Evolutionary conservation across 2,113 vertebrate genomes (phyloP), one percentile per base, ranked within the genome.

Genomic region (Oryzias woworae): DNA sequence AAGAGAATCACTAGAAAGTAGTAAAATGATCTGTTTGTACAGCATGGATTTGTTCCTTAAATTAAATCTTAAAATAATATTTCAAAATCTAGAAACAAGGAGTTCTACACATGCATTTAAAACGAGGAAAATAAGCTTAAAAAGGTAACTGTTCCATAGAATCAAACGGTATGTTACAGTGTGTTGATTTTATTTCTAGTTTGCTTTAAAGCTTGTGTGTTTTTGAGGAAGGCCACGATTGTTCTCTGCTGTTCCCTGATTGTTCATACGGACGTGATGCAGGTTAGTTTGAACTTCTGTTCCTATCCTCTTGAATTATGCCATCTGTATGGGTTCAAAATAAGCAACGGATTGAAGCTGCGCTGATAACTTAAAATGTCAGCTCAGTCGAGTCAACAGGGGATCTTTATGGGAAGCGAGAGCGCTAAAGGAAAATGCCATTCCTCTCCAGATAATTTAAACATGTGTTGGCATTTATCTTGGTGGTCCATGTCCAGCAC

Each of bases 381-480:
- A n/a, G 51, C 28, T 4, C 5, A 46, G 69, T 57, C 4, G 49
- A 78, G 80, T 80, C 78, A 82, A 79, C 66, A 50, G 49, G 66
- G 69, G 77, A 78, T 80, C 71, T 75, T 84, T 74, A 63, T 58
- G 56, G 76, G 71, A 80, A 77, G 65, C 69, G 66, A 79, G 68
- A 73, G 55, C 71, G 74, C 71, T 66, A 59, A 68, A 56, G 71
- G 78, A 82, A 77, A 83, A 85, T 71, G 66, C 75, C 80, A 78
- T 86, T 82, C 80, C 71, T 86, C 85, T 85, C 77, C 71, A 75
- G 82, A 87, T 84, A 77, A 79, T 87, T 83, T 84, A 87, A 89
- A 87, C 87, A 89, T 87, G 73, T 89, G 87, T 71, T 87, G 84
- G 82, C 87, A 84, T 89, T 89, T 87, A 87, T 89, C 83, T 85